Conservation (phyloP, 2,113 vertebrate species). For the Gracilinanus agilis region DNA sequence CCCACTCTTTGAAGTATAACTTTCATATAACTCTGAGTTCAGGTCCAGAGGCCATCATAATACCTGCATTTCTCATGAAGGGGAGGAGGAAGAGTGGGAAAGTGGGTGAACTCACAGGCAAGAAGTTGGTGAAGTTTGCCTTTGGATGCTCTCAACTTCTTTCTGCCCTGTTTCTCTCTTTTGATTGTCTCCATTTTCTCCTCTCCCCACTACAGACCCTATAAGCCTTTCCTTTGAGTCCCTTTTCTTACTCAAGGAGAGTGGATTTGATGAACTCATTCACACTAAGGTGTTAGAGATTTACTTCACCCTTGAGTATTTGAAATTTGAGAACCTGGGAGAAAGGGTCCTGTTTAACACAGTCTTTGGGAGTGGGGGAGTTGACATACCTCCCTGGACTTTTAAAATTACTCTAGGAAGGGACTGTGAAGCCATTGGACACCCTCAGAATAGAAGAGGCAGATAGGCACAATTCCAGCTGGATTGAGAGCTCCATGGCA, state of each 20-base stretch:
- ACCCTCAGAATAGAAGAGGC: background rate
- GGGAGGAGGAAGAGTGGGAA: no score
- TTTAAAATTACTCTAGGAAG: background rate
- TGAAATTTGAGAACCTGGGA: constrained; percentile 4
- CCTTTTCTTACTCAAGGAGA: background rate
- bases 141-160: background rate
- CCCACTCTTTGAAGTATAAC: background rate
- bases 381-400: background rate
- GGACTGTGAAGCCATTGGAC: background rate
- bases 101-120: background rate
- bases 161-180: background rate
- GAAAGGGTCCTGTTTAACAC: background rate
- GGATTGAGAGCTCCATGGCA: background rate
- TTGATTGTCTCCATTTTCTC: background rate
- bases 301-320: background rate
- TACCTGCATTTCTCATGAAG: background rate
- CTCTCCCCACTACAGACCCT: background rate
- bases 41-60: background rate
- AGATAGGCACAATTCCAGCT: background rate
- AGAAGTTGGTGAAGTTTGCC: background rate
- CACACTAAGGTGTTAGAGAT: background rate
- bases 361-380: background rate
- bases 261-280: background rate
- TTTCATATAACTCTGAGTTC: background rate
- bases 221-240: background rate